These are phyloP conservation scores for Hippocampus barbouri DNA, from an alignment of 2,113 vertebrate species.

Conservation along the genomic window DNA sequence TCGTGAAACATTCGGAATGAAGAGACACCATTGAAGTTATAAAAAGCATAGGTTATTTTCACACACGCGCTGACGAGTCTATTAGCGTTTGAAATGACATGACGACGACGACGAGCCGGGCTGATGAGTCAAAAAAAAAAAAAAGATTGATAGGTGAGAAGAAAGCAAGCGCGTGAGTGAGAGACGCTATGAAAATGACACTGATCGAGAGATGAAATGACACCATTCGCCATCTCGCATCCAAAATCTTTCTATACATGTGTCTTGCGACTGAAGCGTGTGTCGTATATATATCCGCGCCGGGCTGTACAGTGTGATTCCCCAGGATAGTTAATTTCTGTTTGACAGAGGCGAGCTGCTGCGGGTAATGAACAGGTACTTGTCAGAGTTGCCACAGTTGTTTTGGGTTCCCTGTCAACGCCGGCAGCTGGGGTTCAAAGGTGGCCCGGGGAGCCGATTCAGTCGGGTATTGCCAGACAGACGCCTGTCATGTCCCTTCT, in stretches of 20 bases:
- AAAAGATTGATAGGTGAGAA: slow-evolving; percentile 52
- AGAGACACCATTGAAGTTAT: slow-evolving; percentile 43
- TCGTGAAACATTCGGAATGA: too few relatives aligned
- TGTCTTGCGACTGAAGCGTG: slow-evolving; percentile 39
- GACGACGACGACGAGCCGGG: slow-evolving; percentile 30
- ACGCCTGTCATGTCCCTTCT: slow-evolving; percentile 99
- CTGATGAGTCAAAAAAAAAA: slow-evolving; percentile 6
- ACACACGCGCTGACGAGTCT: slow-evolving; percentile 49
- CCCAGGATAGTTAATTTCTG: slow-evolving; percentile 99
- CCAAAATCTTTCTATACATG: slow-evolving; percentile 49
- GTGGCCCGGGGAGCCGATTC: slow-evolving; percentile 93
- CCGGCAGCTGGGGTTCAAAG: slow-evolving; percentile 99
- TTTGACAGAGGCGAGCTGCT: slow-evolving; percentile 88
- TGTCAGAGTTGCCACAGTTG: slow-evolving; percentile 99
- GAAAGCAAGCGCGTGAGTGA: slow-evolving; percentile 48
- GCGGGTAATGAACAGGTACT: slow-evolving; percentile 99
- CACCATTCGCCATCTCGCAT: slow-evolving; percentile 22
- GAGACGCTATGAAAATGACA: slow-evolving; percentile 53
- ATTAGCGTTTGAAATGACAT: slow-evolving; percentile 52
- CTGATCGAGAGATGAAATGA: slow-evolving; percentile 52
- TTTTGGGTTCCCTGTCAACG: slow-evolving; percentile 99
- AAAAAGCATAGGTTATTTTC: slow-evolving; percentile 69
- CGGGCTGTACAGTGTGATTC: slow-evolving; percentile 80
- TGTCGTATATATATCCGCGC: slow-evolving; percentile 67
- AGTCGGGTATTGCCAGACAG: slow-evolving; percentile 95